phyloP scores from a whole-genome alignment of 2,888 invertebrate species.

The Pachydiplax longipennis region DNA sequence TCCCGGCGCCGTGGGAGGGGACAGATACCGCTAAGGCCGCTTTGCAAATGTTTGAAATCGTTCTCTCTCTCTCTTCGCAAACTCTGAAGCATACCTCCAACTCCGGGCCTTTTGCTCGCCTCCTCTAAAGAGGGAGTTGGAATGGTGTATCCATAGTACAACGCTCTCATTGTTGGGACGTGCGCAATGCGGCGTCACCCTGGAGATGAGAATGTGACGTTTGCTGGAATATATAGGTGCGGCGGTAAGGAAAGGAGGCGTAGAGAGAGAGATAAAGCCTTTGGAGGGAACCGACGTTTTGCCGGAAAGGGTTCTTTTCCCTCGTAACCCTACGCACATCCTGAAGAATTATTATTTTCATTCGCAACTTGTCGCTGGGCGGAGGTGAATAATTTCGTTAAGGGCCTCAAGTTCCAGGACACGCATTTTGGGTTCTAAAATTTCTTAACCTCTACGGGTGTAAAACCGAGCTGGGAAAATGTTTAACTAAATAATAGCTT shows the following conservation, averaged over 20 bases:
- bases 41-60: background rate
- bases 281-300: background rate
- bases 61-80: background rate
- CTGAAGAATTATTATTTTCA: background rate
- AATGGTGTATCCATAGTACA: background rate
- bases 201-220: background rate
- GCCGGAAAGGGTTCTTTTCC: background rate
- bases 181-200: background rate
- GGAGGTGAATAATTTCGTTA: background rate
- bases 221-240: background rate
- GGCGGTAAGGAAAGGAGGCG: background rate
- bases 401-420: too few relatives aligned
- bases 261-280: too few relatives aligned
- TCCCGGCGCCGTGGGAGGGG: background rate
- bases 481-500: too few relatives aligned
- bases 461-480: too few relatives aligned
- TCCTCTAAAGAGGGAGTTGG: background rate
- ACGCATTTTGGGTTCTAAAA: too few relatives aligned
- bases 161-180: background rate
- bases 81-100: background rate
- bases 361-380: background rate
- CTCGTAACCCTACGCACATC: background rate
- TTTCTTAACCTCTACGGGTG: too few relatives aligned
- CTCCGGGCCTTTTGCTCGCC: background rate
- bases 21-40: constrained; percentile 1